These are phyloP conservation scores for Eupeodes corollae DNA, from an alignment of 1,140 invertebrate genomes.

Conservation along the genomic window DNA sequence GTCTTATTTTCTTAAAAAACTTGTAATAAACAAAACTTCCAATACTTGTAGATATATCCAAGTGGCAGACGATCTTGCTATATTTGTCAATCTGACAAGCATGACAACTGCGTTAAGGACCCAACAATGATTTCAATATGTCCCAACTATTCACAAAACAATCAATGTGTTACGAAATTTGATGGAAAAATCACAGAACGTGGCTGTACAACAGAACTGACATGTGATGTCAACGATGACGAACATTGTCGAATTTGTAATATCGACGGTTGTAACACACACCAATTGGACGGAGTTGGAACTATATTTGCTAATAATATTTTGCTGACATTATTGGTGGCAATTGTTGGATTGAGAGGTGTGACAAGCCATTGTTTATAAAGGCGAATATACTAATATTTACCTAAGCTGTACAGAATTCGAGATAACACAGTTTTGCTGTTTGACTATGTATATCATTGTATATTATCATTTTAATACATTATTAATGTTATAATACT, in stretches of 20 bases:
- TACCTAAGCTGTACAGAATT: too few species aligned
- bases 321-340: slow-evolving; percentile 15
- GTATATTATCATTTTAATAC: too few species aligned
- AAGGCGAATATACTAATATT: too few species aligned
- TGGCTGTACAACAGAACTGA: slow-evolving; percentile 19
- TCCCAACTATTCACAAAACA: slow-evolving; percentile 18
- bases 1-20: too few species aligned
- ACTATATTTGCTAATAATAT: slow-evolving; percentile 14
- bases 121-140: slow-evolving; percentile 19
- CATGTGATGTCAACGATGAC: slow-evolving; percentile 14
- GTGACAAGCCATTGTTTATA: too few species aligned
- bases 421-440: too few species aligned
- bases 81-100: slow-evolving; percentile 20
- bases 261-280: slow-evolving; percentile 24
- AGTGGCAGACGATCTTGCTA: slow-evolving; percentile 20
- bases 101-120: slow-evolving; percentile 9
- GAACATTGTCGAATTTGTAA: slow-evolving; percentile 20
- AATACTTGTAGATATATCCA: slow-evolving; percentile 15
- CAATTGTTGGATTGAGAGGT: slow-evolving; percentile 5
- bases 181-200: slow-evolving; percentile 11
- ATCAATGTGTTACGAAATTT: slow-evolving; percentile 14
- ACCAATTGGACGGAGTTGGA: slow-evolving; percentile 13
- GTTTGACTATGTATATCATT: too few species aligned
- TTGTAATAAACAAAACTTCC: too few species aligned
- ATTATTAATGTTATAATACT: too few species aligned